Evolutionary conservation across 2,888 invertebrate genomes (phyloP).

Genomic region (Pseudococcus viburni): DNA sequence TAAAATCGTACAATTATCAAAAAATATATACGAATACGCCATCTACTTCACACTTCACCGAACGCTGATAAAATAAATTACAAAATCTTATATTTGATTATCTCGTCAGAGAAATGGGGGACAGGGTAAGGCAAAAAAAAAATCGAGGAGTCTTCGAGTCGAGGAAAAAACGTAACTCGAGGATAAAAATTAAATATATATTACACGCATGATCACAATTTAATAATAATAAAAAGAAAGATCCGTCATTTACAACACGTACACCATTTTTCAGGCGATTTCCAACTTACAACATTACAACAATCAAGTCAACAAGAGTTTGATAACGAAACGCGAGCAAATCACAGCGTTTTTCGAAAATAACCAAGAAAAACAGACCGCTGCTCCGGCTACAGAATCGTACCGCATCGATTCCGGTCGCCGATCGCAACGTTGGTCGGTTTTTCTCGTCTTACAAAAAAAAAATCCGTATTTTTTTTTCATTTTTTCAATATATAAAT

Average conservation of each 20-base stretch:
- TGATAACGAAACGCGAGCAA: slow-evolving; percentile 21
- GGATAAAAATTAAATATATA: slow-evolving; percentile 24
- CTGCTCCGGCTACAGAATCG: not conserved
- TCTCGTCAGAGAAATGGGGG: not conserved
- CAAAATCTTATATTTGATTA: slow-evolving; percentile 47
- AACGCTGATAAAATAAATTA: slow-evolving; percentile 30
- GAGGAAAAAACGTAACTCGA: not conserved
- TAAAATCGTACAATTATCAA: slow-evolving; percentile 31
- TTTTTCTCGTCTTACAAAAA: not conserved
- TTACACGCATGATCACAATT: slow-evolving; percentile 55
- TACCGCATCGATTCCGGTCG: not conserved
- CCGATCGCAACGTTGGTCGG: not conserved
- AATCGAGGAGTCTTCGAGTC: not conserved
- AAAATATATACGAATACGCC: slow-evolving; percentile 22
- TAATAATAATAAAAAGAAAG: slow-evolving; percentile 4
- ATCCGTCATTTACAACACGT: slow-evolving; percentile 23
- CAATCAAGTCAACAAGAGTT: slow-evolving; percentile 22
- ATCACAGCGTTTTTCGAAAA: slow-evolving; percentile 24
- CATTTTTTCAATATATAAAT: not conserved
- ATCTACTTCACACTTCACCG: not conserved
- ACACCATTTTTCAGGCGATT: not conserved
- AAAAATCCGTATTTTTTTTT: not conserved
- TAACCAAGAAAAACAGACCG: not conserved
- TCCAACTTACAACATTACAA: not conserved
- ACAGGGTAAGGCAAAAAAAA: not conserved